These are phyloP conservation scores for Prunella strophiata DNA, from an alignment of 2,797 vertebrate genomes.

Conservation along the genomic window DNA sequence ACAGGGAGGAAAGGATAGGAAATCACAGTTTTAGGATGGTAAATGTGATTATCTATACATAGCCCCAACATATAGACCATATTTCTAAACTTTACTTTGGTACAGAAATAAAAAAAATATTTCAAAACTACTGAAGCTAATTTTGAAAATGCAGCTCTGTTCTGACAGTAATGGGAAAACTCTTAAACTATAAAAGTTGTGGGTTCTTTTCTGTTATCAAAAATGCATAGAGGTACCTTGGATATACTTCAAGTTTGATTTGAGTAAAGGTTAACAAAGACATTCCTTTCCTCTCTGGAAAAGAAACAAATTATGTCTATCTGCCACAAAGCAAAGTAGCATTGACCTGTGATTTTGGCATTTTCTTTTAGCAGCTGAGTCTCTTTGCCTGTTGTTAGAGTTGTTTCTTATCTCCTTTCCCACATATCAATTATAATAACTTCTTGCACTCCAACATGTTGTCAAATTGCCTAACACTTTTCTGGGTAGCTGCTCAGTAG, in stretches of 20 bases:
- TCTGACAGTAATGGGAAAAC: neutral
- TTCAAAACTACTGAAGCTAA: neutral
- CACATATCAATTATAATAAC: neutral
- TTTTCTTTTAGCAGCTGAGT: neutral
- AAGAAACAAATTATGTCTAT: neutral
- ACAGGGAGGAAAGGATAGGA: neutral
- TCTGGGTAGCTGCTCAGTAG: neutral
- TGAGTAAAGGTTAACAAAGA: neutral
- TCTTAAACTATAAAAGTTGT: neutral
- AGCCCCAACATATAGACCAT: neutral
- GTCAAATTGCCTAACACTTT: neutral
- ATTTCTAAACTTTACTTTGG: neutral
- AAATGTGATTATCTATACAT: neutral
- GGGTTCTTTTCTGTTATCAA: neutral
- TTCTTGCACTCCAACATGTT: neutral
- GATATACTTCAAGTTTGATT: neutral
- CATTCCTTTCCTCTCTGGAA: neutral
- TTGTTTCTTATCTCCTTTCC: neutral
- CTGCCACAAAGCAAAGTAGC: neutral
- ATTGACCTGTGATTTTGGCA: neutral
- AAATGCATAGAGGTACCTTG: neutral
- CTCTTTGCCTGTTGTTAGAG: neutral
- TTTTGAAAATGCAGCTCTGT: neutral
- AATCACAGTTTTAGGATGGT: neutral
- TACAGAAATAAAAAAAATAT: neutral